phyloP scores from a whole-genome alignment of 2,113 vertebrate species.

The Oreochromis niloticus region DNA sequence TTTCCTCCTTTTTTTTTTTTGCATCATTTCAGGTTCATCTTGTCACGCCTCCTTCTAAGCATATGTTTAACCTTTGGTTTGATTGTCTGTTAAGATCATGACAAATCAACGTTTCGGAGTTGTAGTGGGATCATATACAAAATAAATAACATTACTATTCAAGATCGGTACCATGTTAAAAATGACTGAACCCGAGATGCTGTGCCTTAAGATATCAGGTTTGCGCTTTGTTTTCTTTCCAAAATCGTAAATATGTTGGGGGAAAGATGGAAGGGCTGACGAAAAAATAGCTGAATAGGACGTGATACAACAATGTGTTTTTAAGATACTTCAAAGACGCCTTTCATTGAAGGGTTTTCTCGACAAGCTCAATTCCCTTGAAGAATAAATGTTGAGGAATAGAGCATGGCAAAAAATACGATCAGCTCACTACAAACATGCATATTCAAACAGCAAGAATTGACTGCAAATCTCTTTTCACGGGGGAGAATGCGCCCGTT shows the following conservation, averaged over 20 bases:
- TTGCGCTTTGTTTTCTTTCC: slow-evolving; percentile 49
- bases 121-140: background rate
- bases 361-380: slow-evolving; percentile 50
- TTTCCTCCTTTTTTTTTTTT: background rate
- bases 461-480: slow-evolving; percentile 61
- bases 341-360: slow-evolving; percentile 57
- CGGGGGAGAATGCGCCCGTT: slow-evolving; percentile 35
- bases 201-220: slow-evolving; percentile 35
- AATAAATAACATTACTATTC: slow-evolving; percentile 47
- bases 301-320: slow-evolving; percentile 32
- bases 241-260: slow-evolving; percentile 41
- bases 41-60: slow-evolving; percentile 48
- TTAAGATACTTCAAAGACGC: slow-evolving; percentile 40
- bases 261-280: slow-evolving; percentile 10
- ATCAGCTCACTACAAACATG: slow-evolving; percentile 59
- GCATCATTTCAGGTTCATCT: slow-evolving; percentile 38
- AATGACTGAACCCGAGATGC: slow-evolving; percentile 29
- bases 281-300: slow-evolving; percentile 33
- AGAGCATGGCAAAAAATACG: slow-evolving; percentile 18
- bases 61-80: slow-evolving; percentile 48
- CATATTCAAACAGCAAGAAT: slow-evolving; percentile 58
- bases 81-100: slow-evolving; percentile 55
- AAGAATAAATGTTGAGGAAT: slow-evolving; percentile 55
- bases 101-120: slow-evolving; percentile 54
- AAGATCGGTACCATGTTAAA: slow-evolving; percentile 34